A percentile compares a stretch with the other conserved stretches of the same genome.
Conservation (phyloP, 2,113 vertebrate genomes). For the Steatornis caripensis region DNA sequence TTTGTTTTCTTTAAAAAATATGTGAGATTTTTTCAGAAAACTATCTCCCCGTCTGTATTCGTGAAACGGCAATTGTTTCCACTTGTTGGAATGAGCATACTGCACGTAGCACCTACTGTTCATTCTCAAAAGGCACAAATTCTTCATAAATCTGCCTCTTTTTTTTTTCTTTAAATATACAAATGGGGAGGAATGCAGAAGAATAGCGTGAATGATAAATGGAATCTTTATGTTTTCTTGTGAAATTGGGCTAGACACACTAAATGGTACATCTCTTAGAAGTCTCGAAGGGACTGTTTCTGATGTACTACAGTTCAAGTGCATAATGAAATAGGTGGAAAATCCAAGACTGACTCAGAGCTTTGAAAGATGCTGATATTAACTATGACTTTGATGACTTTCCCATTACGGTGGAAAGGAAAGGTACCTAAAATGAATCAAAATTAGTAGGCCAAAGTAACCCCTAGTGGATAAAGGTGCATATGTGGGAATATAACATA, state of each 20-base stretch:
- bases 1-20: not conserved
- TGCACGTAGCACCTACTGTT: fast-evolving
- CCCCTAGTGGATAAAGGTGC: not conserved
- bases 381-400: not conserved
- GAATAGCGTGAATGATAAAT: not conserved
- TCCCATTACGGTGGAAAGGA: not conserved
- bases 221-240: not conserved
- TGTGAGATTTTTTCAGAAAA: not conserved
- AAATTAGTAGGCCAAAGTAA: not conserved
- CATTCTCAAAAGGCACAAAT: not conserved
- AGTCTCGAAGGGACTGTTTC: not conserved
- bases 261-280: not conserved
- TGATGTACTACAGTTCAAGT: not conserved
- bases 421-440: not conserved
- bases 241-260: not conserved
- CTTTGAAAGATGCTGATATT: not conserved
- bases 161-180: not conserved
- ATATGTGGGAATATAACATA: not conserved
- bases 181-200: not conserved
- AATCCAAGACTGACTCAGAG: not conserved
- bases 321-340: not conserved
- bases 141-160: fast-evolving
- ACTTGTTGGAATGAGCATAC: not conserved
- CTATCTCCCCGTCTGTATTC: not conserved
- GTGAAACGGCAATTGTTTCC: not conserved